These are phyloP conservation scores for Knipowitschia caucasica DNA, from an alignment of 2,797 vertebrate genomes.

Conservation along the genomic window DNA sequence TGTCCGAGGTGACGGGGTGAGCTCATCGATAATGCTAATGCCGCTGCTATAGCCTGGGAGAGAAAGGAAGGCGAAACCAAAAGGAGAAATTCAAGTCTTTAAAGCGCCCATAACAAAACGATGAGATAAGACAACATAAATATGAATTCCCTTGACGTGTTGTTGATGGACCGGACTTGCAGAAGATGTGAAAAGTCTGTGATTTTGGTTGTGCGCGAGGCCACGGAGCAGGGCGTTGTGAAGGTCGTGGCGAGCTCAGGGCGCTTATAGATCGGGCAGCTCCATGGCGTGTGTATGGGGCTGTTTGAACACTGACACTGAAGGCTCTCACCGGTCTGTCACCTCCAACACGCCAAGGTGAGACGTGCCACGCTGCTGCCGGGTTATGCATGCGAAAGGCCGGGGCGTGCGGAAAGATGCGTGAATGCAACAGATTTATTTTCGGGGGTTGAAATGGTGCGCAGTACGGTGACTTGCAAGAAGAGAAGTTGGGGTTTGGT, in stretches of 20 bases:
- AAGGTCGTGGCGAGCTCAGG: slow-evolving; percentile 69
- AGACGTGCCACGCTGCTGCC: slow-evolving; percentile 73
- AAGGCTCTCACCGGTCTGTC: slow-evolving; percentile 79
- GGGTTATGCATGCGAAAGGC: not conserved
- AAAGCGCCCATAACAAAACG: slow-evolving; percentile 47
- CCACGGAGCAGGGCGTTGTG: slow-evolving; percentile 55
- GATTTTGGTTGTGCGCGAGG: slow-evolving; percentile 58
- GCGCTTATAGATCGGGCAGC: slow-evolving; percentile 70
- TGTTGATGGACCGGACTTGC: slow-evolving; percentile 12
- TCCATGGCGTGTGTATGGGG: slow-evolving; percentile 39
- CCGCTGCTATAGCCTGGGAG: slow-evolving; percentile 82
- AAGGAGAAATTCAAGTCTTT: slow-evolving; percentile 42
- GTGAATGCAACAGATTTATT: not conserved
- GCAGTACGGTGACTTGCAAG: not conserved
- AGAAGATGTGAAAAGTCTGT: slow-evolving; percentile 9
- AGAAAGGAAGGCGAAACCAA: slow-evolving; percentile 55
- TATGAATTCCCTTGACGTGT: slow-evolving; percentile 11
- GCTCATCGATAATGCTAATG: slow-evolving; percentile 99
- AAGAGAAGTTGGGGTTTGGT: not conserved
- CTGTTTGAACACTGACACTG: slow-evolving; percentile 66
- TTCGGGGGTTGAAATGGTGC: not conserved
- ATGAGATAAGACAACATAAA: slow-evolving; percentile 30
- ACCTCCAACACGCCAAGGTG: slow-evolving; percentile 76
- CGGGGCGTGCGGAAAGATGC: not conserved
- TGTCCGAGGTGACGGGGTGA: slow-evolving; percentile 96